These are phyloP conservation scores for Seriola aureovittata DNA, from an alignment of 2,113 vertebrate species.

Conservation along the genomic window DNA sequence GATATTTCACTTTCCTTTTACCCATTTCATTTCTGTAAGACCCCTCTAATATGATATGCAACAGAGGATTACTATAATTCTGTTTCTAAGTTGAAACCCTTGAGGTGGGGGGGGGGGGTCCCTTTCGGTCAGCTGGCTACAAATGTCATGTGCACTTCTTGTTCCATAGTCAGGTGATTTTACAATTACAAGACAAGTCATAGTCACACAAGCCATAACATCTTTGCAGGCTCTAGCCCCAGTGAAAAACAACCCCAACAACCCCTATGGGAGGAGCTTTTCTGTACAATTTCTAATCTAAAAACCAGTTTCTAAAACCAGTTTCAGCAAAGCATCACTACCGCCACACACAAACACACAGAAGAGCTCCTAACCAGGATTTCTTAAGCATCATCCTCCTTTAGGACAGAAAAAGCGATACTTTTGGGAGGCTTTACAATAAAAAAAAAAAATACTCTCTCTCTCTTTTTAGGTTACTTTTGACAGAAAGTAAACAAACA, in stretches of 20 bases:
- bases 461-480: neutral
- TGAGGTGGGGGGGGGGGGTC: neutral
- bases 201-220: neutral
- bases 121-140: conserved; percentile 11
- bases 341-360: neutral
- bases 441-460: too few relatives aligned
- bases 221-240: neutral
- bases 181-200: neutral
- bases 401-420: neutral
- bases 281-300: neutral
- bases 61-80: conserved; percentile 11
- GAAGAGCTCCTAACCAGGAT: neutral
- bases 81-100: conserved; percentile 13
- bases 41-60: neutral
- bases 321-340: neutral
- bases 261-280: neutral
- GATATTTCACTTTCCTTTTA: neutral
- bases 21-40: neutral
- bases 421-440: too few relatives aligned
- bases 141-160: conserved; percentile 20
- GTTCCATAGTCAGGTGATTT: conserved; percentile 28
- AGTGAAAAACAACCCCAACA: neutral
- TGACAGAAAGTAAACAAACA: neutral
- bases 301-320: too few relatives aligned
- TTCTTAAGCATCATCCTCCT: neutral